Evolutionary conservation across 2,113 vertebrate genomes (phyloP), one percentile per base, ranked within the genome.

Genomic region (Zosterops pallidus): DNA sequence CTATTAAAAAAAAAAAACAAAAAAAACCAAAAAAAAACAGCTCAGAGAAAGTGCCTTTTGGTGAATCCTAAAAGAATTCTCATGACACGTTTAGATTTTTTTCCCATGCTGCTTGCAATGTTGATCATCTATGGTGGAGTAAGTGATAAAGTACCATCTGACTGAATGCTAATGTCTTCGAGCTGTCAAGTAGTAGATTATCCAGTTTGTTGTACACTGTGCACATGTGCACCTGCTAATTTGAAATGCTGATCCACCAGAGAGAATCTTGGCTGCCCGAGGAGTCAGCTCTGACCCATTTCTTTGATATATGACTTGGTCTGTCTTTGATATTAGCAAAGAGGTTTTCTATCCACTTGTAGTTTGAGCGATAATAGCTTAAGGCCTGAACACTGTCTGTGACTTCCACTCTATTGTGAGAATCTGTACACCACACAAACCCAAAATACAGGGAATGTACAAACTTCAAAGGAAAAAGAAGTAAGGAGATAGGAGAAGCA

Each of bases 231-330:
- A 95, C 86, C 78, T 96, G 86, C 86, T 95, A 87, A 86, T 86
- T 77, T 59, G 96, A 96, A 97, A 92, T 96, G 94, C 94, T 97
- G 92, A 92, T 97, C 78, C 79, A 91, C 86, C 55, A 80, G 80
- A 89, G 81, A 92, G 93, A 93, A 93, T 88, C 71, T 74, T 31
- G 93, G 60, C 69, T 92, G 93, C 92, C 95, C 90, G 53, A 84
- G 59, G 89, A 95, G 83, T 89, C 70, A 85, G 67, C 56, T 88
- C 83, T 96, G 95, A 86, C 87, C 97, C 91, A 83, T 71, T 95
- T 95, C 94, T 96, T 97, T 96, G 92, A 94, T 96, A 63, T 50
- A 90, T 94, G 62, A 31, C 93, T 59, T 95, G 55, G 89, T 72
- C 67, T 68, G 11, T 31, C 68, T 97, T 91, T 93, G 89, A 91